These are phyloP conservation scores for Drosophila mercatorum DNA, from an alignment of 2,888 invertebrate genomes.

Conservation along the genomic window DNA sequence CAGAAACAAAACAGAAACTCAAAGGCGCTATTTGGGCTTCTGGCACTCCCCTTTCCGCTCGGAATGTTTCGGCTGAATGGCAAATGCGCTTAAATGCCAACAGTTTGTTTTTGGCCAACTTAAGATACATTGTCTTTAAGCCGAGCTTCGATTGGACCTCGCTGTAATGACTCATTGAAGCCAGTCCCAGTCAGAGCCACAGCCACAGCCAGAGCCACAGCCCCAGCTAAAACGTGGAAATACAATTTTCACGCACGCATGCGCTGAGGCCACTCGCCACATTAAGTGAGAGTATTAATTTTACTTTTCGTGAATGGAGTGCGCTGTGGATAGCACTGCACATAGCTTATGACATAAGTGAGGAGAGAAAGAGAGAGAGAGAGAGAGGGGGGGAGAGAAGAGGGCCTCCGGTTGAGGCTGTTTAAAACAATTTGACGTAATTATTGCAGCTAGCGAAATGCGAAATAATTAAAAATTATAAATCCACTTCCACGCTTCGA, in stretches of 20 bases:
- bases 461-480: conserved; percentile 57
- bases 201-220: background rate
- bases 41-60: conserved; percentile 67
- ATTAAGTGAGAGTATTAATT: conserved; percentile 72
- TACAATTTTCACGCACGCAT: conserved; percentile 80
- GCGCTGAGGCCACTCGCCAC: conserved; percentile 53
- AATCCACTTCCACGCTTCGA: conserved; percentile 50
- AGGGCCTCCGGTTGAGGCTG: conserved; percentile 14
- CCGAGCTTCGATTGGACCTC: conserved; percentile 20
- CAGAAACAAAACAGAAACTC: conserved; percentile 27
- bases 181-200: background rate
- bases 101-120: conserved; percentile 53
- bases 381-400: background rate
- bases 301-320: conserved; percentile 62
- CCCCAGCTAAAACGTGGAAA: conserved; percentile 57
- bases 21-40: conserved; percentile 56
- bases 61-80: conserved; percentile 55
- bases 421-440: conserved; percentile 48
- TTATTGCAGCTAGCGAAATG: conserved; percentile 49
- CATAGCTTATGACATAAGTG: conserved; percentile 60
- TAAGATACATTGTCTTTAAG: conserved; percentile 37
- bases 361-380: background rate
- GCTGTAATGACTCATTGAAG: conserved; percentile 42
- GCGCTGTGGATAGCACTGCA: conserved; percentile 20
- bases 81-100: conserved; percentile 67